Percentiles rank a stretch among this genome's conserved stretches.
Conservation (phyloP, 2,888 invertebrate species). For the Stegophylla sp. region DNA sequence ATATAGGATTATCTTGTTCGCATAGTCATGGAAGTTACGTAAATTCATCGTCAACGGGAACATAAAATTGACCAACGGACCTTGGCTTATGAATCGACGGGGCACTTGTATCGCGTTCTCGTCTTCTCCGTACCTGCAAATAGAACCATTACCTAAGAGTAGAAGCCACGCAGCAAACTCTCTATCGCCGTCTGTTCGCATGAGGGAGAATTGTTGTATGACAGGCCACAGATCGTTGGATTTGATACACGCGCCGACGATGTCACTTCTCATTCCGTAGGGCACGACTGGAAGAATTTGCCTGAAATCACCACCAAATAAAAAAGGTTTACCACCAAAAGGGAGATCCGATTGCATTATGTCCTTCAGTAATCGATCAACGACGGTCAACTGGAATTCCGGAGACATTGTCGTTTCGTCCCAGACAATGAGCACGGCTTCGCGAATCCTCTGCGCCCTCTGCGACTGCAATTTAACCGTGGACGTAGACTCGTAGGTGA, state of each 20-base stretch:
- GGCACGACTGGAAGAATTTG: not conserved
- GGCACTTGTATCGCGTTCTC: not conserved
- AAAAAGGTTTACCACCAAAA: slow-evolving; percentile 17
- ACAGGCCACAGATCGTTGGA: too few species aligned
- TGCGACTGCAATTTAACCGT: not conserved
- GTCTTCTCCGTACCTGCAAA: not conserved
- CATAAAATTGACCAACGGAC: not conserved
- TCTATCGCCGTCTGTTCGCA: not conserved
- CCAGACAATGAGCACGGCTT: slow-evolving; percentile 37
- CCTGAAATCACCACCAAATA: not conserved
- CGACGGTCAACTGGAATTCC: not conserved
- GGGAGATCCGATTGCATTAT: not conserved
- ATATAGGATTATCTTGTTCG: not conserved
- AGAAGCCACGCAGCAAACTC: not conserved
- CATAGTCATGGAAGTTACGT: not conserved
- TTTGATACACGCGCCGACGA: not conserved
- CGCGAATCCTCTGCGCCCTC: not conserved
- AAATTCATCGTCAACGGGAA: not conserved
- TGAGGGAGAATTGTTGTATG: not conserved
- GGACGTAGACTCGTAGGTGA: too few species aligned
- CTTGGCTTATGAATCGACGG: not conserved
- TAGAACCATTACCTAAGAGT: not conserved
- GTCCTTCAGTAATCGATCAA: not conserved
- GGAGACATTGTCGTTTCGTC: slow-evolving; percentile 12
- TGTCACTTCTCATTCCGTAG: not conserved